Conservation (phyloP, 92 coral and sea anemone species). For the Desmophyllum pertusum region DNA sequence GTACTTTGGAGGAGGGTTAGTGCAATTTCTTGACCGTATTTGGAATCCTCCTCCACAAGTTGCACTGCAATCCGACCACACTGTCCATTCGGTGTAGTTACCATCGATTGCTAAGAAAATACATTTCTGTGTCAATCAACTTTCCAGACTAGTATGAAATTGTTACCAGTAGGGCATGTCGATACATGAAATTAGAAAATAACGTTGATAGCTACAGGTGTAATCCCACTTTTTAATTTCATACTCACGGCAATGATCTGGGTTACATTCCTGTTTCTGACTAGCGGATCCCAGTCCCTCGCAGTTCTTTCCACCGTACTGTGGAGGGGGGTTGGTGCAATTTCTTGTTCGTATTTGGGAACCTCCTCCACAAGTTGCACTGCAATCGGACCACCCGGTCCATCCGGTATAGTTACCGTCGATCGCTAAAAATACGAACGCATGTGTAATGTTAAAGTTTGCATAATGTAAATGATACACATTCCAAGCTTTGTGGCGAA, state of each 20-base stretch:
- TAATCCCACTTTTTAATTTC: too few relatives aligned
- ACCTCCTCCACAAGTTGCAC: conserved; percentile 17
- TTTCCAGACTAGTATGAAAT: too few relatives aligned
- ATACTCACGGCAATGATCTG: conserved; percentile 14
- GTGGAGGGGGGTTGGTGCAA: conserved; percentile 23
- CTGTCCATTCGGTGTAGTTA: not conserved
- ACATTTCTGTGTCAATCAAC: too few relatives aligned
- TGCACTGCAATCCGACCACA: conserved; percentile 25
- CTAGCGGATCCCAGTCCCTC: not conserved
- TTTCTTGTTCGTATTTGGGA: not conserved
- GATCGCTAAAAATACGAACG: not conserved
- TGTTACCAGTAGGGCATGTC: too few relatives aligned
- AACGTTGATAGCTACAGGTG: too few relatives aligned
- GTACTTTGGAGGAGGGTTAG: conserved; percentile 1
- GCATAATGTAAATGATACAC: too few relatives aligned
- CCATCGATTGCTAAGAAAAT: not conserved
- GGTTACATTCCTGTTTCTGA: not conserved
- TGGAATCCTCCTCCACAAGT: conserved; percentile 17
- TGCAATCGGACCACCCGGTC: conserved; percentile 15
- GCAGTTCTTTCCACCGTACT: conserved; percentile 9
- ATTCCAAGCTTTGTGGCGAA: too few relatives aligned
- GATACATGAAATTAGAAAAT: too few relatives aligned
- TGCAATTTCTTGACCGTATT: not conserved
- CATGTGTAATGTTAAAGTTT: too few relatives aligned
- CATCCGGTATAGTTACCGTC: conserved; percentile 33